Evolutionary conservation across 2,888 invertebrate species (phyloP).

Genomic region (Diadegma fenestrale): DNA sequence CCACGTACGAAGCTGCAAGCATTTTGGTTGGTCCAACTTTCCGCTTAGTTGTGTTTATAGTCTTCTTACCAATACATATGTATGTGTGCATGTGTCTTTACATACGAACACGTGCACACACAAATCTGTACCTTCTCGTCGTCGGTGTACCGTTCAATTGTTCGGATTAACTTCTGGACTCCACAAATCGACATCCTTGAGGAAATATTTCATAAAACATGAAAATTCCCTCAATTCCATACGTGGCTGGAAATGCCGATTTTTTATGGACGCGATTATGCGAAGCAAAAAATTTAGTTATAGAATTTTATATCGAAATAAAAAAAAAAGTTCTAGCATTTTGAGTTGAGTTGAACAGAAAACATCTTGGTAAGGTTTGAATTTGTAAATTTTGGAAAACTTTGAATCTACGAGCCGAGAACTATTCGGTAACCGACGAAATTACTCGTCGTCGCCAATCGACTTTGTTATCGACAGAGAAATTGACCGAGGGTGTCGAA

Average conservation of each 20-base stretch:
- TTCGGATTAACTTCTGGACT: slow-evolving; percentile 63
- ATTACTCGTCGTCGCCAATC: background rate
- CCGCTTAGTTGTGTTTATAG: slow-evolving; percentile 60
- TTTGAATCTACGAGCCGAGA: background rate
- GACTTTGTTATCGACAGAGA: background rate
- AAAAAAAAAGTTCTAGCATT: background rate
- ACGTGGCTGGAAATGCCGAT: background rate
- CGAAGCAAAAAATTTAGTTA: background rate
- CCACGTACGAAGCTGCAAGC: slow-evolving; percentile 51
- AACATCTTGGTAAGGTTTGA: background rate
- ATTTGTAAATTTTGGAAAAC: background rate
- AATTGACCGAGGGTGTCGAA: too few relatives aligned
- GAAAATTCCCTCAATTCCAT: background rate
- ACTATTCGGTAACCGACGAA: background rate
- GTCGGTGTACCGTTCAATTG: slow-evolving; percentile 59
- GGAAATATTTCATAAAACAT: slow-evolving; percentile 42
- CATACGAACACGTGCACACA: background rate
- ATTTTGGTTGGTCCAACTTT: slow-evolving; percentile 65
- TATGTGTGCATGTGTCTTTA: slow-evolving; percentile 19
- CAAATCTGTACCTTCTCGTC: slow-evolving; percentile 19
- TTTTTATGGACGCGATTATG: background rate
- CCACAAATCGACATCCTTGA: slow-evolving; percentile 59
- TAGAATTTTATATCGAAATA: background rate
- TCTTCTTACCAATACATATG: slow-evolving; percentile 12
- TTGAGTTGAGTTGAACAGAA: background rate